phyloP scores from a whole-genome alignment of 2,113 vertebrate species.

The Bothrops jararaca region DNA sequence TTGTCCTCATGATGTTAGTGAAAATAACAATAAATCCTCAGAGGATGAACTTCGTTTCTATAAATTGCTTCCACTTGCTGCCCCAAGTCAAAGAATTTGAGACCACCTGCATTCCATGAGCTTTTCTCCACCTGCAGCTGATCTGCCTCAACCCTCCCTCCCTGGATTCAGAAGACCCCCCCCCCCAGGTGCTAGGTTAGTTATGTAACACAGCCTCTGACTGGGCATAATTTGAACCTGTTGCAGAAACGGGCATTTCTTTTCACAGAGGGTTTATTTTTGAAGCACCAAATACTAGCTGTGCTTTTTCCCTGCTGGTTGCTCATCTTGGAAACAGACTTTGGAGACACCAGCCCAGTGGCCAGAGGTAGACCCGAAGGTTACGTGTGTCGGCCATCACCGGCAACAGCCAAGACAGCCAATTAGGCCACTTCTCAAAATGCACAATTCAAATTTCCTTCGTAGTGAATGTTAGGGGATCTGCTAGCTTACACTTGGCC shows the following conservation, averaged over 20 bases:
- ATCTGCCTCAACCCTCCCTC: background rate
- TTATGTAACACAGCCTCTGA: background rate
- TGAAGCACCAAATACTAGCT: background rate
- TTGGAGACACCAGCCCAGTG: background rate
- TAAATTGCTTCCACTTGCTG: background rate
- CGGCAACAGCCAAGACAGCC: too few relatives aligned
- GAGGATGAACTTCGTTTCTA: background rate
- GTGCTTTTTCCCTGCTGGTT: background rate
- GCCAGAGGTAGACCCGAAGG: background rate
- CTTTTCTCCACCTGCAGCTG: background rate
- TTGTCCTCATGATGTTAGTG: background rate
- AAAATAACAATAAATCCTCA: background rate
- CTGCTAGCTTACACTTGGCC: background rate
- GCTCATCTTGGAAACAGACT: background rate
- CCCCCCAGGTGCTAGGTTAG: background rate
- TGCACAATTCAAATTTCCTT: background rate
- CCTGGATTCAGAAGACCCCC: too few relatives aligned
- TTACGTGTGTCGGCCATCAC: too few relatives aligned
- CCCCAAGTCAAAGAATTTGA: background rate
- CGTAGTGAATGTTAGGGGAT: background rate
- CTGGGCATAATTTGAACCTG: background rate
- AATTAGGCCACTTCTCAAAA: background rate
- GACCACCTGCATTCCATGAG: background rate
- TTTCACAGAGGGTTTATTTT: background rate
- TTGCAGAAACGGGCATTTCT: background rate